These are phyloP conservation scores for Pemphredon lugubris DNA, from an alignment of 2,888 invertebrate genomes.

Conservation along the genomic window DNA sequence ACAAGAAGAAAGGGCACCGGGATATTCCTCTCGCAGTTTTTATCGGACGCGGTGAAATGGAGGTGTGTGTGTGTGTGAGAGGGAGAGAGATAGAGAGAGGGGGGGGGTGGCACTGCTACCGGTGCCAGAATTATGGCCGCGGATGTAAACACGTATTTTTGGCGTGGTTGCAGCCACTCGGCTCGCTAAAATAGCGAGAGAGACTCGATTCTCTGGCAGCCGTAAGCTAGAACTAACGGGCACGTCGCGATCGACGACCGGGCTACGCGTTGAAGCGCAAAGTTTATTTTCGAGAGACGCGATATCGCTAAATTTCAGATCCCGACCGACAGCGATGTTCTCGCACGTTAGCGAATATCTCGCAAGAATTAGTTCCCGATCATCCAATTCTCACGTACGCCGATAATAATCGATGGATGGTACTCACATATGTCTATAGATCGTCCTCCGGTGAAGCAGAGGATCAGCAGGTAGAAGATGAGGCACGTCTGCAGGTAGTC, in stretches of 20 bases:
- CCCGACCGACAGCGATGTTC: no score
- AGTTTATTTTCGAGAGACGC: conserved; percentile 2
- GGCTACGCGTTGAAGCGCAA: conserved; percentile 1
- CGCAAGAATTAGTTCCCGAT: no score
- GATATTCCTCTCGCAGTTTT: conserved; percentile 63
- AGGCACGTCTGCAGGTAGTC: conserved; percentile 76
- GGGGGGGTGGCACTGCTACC: conserved; percentile 35
- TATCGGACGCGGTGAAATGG: conserved; percentile 39
- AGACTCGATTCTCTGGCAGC: conserved; percentile 55
- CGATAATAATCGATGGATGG: neutral
- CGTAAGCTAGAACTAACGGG: conserved; percentile 19
- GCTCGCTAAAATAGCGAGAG: conserved; percentile 27
- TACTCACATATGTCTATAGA: conserved; percentile 80
- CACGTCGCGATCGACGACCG: conserved; percentile 25
- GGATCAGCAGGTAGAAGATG: conserved; percentile 74
- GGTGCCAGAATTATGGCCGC: conserved; percentile 65
- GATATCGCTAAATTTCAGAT: neutral
- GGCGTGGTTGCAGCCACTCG: conserved; percentile 19
- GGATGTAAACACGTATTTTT: conserved; percentile 65
- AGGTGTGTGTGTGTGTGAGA: conserved; percentile 5
- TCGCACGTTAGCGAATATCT: no score
- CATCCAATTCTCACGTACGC: no score
- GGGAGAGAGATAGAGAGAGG: conserved; percentile 14
- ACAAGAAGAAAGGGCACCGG: conserved; percentile 22
- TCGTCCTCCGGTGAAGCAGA: conserved; percentile 72